Evolutionary conservation across 2,113 vertebrate genomes (phyloP).

Genomic region (Acanthisitta chloris): DNA sequence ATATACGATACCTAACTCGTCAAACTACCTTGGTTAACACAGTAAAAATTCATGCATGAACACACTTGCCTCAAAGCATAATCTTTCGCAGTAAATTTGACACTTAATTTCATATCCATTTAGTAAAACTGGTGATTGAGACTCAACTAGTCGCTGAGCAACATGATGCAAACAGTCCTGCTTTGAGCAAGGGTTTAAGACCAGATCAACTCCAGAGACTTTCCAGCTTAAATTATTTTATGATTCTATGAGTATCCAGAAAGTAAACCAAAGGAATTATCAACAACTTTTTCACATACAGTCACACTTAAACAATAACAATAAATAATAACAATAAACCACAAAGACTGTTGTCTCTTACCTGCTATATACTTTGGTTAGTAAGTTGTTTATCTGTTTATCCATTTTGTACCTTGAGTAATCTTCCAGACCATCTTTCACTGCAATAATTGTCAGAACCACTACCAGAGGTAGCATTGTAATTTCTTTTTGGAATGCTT

Average conservation of each 20-base stretch:
- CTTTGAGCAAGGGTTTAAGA: not conserved
- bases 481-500: conserved; percentile 97
- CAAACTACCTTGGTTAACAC: not conserved
- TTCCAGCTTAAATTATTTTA: not conserved
- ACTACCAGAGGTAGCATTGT: conserved; percentile 93
- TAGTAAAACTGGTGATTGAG: not conserved
- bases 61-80: not conserved
- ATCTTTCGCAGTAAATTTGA: not conserved
- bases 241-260: not conserved
- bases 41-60: not conserved
- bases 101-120: not conserved
- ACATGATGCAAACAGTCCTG: not conserved
- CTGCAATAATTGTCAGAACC: conserved; percentile 87
- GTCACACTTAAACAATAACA: not conserved
- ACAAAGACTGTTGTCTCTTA: conserved; percentile 65
- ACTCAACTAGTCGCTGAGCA: not conserved
- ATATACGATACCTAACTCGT: not conserved
- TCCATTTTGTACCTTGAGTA: conserved; percentile 91
- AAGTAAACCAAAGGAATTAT: not conserved
- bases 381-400: conserved; percentile 88
- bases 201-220: not conserved
- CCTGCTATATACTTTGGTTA: conserved; percentile 85
- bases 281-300: not conserved
- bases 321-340: not conserved
- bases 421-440: conserved; percentile 95